Conservation (phyloP, 2,113 vertebrate species). For the Calypte anna region DNA sequence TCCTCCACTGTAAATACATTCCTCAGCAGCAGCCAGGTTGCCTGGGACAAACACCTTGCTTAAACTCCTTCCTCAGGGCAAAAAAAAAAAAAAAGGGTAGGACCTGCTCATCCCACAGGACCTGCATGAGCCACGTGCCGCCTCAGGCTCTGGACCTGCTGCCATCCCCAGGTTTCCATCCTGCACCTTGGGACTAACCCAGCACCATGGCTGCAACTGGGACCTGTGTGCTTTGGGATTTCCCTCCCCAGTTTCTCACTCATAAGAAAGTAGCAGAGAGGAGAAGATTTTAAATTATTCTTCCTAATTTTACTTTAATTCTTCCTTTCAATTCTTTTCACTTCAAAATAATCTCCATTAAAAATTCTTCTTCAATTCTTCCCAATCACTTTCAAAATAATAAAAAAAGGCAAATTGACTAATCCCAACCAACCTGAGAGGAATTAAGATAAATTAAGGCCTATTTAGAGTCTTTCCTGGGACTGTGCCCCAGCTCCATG, state of each 20-base stretch:
- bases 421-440: background rate
- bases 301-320: no score
- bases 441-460: background rate
- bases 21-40: background rate
- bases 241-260: background rate
- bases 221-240: no score
- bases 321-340: no score
- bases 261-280: background rate
- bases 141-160: background rate
- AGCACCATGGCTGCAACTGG: background rate
- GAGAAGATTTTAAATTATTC: background rate
- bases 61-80: background rate
- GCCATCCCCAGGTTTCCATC: background rate
- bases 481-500: background rate
- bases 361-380: no score
- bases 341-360: no score
- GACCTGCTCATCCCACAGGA: background rate
- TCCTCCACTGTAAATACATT: background rate
- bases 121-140: background rate
- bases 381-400: background rate
- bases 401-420: background rate
- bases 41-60: background rate
- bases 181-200: background rate
- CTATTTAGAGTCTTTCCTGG: background rate
- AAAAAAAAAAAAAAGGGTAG: background rate